Evolutionary conservation across 1,140 invertebrate species (phyloP).

Genomic region (Lysiphlebus fabarum): DNA sequence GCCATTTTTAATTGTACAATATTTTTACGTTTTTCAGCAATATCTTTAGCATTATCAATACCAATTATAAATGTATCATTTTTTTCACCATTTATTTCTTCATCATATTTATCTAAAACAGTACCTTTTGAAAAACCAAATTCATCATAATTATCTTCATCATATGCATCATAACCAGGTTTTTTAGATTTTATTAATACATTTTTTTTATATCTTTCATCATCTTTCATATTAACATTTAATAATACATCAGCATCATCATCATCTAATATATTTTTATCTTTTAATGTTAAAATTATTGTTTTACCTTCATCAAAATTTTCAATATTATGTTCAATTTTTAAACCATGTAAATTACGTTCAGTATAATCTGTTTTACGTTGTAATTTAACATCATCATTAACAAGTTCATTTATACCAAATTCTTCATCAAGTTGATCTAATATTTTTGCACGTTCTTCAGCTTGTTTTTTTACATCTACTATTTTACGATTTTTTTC

Average conservation of each 20-base stretch:
- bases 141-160: constrained; percentile 83
- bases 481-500: constrained; percentile 73
- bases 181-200: constrained; percentile 81
- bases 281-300: constrained; percentile 90
- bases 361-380: constrained; percentile 65
- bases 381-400: constrained; percentile 69
- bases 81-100: constrained; percentile 83
- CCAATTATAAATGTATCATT: constrained; percentile 80
- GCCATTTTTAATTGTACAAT: constrained; percentile 61
- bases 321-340: constrained; percentile 80
- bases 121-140: constrained; percentile 70
- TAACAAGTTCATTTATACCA: constrained; percentile 80
- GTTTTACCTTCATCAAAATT: constrained; percentile 79
- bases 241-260: constrained; percentile 85
- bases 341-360: constrained; percentile 76
- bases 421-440: constrained; percentile 95
- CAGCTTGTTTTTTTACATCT: constrained; percentile 81
- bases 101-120: constrained; percentile 89
- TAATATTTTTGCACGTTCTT: constrained; percentile 84
- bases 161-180: constrained; percentile 78
- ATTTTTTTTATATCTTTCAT: constrained; percentile 87
- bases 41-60: constrained; percentile 51
- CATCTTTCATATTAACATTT: constrained; percentile 94
- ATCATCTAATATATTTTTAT: constrained; percentile 86
- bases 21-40: constrained; percentile 53